A percentile compares a stretch with the other conserved stretches of the same genome.
These are phyloP conservation scores for Tiliqua scincoides DNA, from an alignment of 2,113 vertebrate genomes.

Conservation along the genomic window DNA sequence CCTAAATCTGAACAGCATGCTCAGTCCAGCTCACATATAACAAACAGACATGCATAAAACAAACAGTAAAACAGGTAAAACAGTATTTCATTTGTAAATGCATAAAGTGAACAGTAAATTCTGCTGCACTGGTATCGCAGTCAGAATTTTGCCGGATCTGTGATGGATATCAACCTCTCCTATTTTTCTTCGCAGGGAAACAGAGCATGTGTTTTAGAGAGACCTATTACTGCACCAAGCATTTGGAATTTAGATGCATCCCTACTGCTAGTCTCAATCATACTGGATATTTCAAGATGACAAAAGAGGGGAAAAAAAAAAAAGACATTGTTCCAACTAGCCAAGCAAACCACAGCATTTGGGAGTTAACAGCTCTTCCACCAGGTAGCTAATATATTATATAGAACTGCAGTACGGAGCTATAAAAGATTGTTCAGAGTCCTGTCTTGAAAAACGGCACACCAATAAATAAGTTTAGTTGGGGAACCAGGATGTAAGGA, in stretches of 20 bases:
- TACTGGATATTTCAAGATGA: constrained; percentile 30
- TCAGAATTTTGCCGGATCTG: constrained; percentile 26
- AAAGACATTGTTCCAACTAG: constrained; percentile 21
- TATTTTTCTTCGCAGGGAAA: neutral
- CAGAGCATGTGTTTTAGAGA: neutral
- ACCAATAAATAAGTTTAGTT: constrained; percentile 66
- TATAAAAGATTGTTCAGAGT: constrained; percentile 51
- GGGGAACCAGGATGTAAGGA: constrained; percentile 56
- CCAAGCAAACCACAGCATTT: constrained; percentile 24
- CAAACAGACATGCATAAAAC: constrained; percentile 42
- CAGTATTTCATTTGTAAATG: constrained; percentile 57
- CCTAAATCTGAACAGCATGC: neutral
- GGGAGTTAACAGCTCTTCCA: constrained; percentile 48
- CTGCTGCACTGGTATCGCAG: constrained; percentile 36
- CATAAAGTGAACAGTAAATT: constrained; percentile 31
- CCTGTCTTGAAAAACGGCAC: constrained; percentile 37
- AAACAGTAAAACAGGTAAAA: too few species aligned
- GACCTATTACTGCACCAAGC: neutral
- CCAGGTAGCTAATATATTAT: constrained; percentile 33
- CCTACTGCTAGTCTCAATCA: constrained; percentile 29
- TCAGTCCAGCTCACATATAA: neutral
- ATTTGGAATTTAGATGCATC: constrained; percentile 32
- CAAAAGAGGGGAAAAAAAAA: neutral
- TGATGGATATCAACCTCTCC: neutral
- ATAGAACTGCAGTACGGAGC: constrained; percentile 28